Evolutionary conservation across 2,797 vertebrate genomes (phyloP).

Genomic region (Zenarchopterus dispar): DNA sequence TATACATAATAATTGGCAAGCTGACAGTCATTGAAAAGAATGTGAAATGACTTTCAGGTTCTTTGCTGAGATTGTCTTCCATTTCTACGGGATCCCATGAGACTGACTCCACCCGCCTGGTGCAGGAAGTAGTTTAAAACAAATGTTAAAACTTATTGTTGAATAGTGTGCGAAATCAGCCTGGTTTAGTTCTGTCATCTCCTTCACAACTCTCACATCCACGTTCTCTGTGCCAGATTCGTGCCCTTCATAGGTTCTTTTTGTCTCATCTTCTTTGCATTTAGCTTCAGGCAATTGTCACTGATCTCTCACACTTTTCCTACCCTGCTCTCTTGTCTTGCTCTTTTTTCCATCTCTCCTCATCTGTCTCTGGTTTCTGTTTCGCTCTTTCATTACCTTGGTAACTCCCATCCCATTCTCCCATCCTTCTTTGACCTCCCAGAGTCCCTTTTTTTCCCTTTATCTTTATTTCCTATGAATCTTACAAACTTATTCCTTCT

Average conservation of each 20-base stretch:
- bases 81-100: slow-evolving; percentile 35
- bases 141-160: slow-evolving; percentile 23
- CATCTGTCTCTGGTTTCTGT: slow-evolving; percentile 31
- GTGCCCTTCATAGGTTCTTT: slow-evolving; percentile 25
- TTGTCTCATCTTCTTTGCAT: slow-evolving; percentile 35
- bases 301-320: slow-evolving; percentile 16
- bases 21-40: slow-evolving; percentile 24
- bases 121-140: slow-evolving; percentile 36
- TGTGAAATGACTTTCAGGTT: slow-evolving; percentile 31
- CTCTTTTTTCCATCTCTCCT: slow-evolving; percentile 37
- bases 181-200: slow-evolving; percentile 35
- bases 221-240: slow-evolving; percentile 4
- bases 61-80: slow-evolving; percentile 29
- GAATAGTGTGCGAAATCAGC: slow-evolving; percentile 10
- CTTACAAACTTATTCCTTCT: too few species aligned
- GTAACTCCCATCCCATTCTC: slow-evolving; percentile 26
- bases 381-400: slow-evolving; percentile 1
- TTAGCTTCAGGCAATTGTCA: slow-evolving; percentile 26
- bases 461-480: too few species aligned
- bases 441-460: too few species aligned
- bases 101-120: slow-evolving; percentile 27
- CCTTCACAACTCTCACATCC: slow-evolving; percentile 23
- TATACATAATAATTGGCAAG: background rate
- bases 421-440: slow-evolving; percentile 19
- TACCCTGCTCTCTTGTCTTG: slow-evolving; percentile 26